A percentile compares a stretch with the other conserved stretches of the same genome.
Conservation (phyloP, 2,113 vertebrate species). For the Pyrgilauda ruficollis region DNA sequence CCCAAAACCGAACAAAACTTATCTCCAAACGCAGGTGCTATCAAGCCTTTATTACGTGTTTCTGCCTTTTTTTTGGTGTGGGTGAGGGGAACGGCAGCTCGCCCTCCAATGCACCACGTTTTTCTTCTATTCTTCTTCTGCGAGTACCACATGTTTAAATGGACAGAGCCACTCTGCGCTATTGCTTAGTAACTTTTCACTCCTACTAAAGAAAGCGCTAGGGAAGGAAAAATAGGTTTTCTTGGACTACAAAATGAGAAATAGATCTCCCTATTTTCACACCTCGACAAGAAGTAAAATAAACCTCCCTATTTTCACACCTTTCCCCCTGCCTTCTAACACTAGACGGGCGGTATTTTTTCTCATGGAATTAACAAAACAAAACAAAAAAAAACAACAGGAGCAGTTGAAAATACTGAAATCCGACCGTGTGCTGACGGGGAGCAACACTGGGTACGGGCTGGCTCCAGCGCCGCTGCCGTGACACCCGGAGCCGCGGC, state of each 20-base stretch:
- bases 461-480: neutral
- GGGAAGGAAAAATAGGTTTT: neutral
- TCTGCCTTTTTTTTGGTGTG: neutral
- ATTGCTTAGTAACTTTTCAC: neutral
- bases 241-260: neutral
- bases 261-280: neutral
- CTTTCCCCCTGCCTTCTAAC: neutral
- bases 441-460: fast-evolving
- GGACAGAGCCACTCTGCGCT: neutral
- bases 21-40: neutral
- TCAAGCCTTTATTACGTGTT: neutral
- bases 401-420: neutral
- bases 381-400: neutral
- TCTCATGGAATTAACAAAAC: neutral
- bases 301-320: neutral
- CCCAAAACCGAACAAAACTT: neutral
- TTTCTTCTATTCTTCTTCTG: neutral
- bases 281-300: neutral
- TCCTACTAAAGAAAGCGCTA: neutral
- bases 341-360: no score
- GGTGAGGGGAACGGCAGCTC: fast-evolving
- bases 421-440: fast-evolving
- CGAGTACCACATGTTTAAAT: neutral
- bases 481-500: neutral
- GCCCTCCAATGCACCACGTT: neutral